phyloP scores from a whole-genome alignment of 2,113 vertebrate genomes.

The Onychorhynchus coronatus region DNA sequence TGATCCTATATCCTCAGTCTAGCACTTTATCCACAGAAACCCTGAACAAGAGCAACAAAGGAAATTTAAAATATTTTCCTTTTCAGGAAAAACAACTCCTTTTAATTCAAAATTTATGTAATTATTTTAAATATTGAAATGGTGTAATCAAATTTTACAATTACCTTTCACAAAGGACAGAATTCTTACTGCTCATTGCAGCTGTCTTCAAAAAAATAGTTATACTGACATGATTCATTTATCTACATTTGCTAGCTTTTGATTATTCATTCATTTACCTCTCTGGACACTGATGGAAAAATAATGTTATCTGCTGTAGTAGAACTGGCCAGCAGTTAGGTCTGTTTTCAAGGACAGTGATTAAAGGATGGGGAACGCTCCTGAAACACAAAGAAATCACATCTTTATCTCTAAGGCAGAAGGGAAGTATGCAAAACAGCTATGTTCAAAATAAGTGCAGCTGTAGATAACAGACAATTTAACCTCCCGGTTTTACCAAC shows the following conservation, averaged over 20 bases:
- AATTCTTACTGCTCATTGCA: not conserved
- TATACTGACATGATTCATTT: not conserved
- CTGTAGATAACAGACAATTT: not conserved
- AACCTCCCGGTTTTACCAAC: not conserved
- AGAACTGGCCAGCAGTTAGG: constrained; percentile 88
- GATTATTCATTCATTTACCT: constrained; percentile 73
- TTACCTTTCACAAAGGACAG: not conserved
- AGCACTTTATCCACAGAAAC: too few species aligned
- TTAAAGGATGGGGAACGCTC: constrained; percentile 86
- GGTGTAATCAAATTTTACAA: not conserved
- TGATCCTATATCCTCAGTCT: too few species aligned
- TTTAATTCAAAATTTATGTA: too few species aligned
- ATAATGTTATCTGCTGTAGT: constrained; percentile 81
- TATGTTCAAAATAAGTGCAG: not conserved
- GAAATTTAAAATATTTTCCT: too few species aligned
- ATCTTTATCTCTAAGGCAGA: not conserved
- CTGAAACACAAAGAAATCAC: constrained; percentile 70
- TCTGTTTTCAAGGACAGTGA: constrained; percentile 89
- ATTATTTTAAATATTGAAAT: not conserved
- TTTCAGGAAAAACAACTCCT: too few species aligned
- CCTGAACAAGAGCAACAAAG: too few species aligned
- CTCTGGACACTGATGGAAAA: constrained; percentile 80
- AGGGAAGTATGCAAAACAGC: not conserved
- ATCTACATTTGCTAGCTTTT: not conserved
- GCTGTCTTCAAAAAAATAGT: not conserved